Base-by-base conservation (phyloP, 2,797 vertebrate genomes). In the Anabacerthia variegaticeps region DNA sequence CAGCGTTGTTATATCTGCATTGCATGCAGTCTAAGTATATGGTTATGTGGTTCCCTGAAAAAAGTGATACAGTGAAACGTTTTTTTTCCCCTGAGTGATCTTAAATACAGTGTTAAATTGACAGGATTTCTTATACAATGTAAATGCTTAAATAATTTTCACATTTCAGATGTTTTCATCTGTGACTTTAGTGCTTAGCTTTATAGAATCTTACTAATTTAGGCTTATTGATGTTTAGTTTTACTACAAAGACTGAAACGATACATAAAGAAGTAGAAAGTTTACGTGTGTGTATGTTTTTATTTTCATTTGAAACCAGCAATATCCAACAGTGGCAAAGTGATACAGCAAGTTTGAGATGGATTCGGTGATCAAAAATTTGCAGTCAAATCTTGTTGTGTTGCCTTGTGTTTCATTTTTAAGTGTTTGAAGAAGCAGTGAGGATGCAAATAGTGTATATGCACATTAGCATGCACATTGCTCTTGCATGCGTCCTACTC, bases 1-100 rank as follows among this genome's bases (percentile, higher is more conserved):
- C 44, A 51, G 9, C 20, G 27, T 28, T 51, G 48, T 6, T 88
- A 0, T 0, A 18, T 14, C 6, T 71, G 1, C 7, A 0, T 10
- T 41, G 16, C 44, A 11, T 26, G 3, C 32, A 14, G 14, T 21
- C 23, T 12, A 51, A 12, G 48, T 39, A 8, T 14, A 5, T 17
- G 23, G 20, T 48, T 59, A 59, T 14, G 7, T 1, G 0, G 0
- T 6, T 43, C 11, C 34, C 44, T 76, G 26, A 36, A 10, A 46
- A 69, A 55, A 10, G 48, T 22, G 2, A 6, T 51, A 34, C 3
- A 14, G 32, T 48, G 32, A 51, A 52, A 44, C 34, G 17, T 6
- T 55, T 74, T 76, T 67, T 72, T 13, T 44, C 19, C 19, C 30
- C 6, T 30, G 44, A 12, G 23, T 21, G 32, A 5, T 63, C 37